Evolutionary conservation across 2,113 vertebrate genomes (phyloP).

Genomic region (Catharus fuscescens): DNA sequence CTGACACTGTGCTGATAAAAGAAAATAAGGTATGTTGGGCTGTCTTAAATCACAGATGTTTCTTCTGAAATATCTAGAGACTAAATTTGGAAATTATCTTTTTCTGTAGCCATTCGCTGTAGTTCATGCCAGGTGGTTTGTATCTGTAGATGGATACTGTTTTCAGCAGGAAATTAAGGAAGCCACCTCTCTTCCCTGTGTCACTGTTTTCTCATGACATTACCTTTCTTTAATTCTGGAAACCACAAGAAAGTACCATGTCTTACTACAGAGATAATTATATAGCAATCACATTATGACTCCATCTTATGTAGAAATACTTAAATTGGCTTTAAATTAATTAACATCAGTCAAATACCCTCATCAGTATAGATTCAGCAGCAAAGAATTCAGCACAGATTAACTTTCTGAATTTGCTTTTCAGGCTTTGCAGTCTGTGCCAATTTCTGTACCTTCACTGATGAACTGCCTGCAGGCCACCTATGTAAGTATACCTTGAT

Average conservation of each 20-base stretch:
- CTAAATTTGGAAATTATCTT: background rate
- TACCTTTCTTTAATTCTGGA: background rate
- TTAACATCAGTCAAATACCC: background rate
- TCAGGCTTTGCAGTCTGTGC: background rate
- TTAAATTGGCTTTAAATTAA: background rate
- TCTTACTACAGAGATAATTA: background rate
- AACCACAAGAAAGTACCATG: background rate
- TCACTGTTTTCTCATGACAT: background rate
- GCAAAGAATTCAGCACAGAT: background rate
- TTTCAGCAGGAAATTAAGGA: slow-evolving; percentile 1
- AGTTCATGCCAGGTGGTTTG: background rate
- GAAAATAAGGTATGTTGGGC: background rate
- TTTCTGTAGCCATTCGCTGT: background rate
- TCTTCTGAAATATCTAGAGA: background rate
- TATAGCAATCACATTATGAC: background rate
- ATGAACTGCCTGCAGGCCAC: background rate
- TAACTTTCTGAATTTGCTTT: background rate
- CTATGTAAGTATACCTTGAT: background rate
- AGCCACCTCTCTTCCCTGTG: background rate
- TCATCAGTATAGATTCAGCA: background rate
- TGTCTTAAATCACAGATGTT: background rate
- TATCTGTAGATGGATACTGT: background rate
- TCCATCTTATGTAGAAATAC: background rate
- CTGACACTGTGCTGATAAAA: background rate
- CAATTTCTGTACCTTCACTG: background rate